Conservation (phyloP, 2,888 invertebrate genomes). For the Pseudococcus jackbeardsleyi region DNA sequence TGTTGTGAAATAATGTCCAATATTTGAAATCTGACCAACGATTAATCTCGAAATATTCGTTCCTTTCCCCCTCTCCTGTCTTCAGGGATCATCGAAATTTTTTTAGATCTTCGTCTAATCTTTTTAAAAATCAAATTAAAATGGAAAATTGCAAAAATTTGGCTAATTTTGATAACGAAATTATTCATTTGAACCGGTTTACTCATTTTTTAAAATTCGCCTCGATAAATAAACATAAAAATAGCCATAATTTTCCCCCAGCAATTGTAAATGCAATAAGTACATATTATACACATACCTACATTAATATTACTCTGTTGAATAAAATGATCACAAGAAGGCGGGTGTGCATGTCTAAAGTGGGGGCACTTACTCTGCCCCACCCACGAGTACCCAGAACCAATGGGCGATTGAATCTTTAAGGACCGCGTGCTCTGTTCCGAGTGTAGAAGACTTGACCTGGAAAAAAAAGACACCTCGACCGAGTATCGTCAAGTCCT, state of each 20-base stretch:
- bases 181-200: too few relatives aligned
- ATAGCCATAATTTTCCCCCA: too few relatives aligned
- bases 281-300: not conserved
- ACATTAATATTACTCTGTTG: not conserved
- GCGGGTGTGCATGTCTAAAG: constrained; percentile 38
- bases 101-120: too few relatives aligned
- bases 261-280: not conserved
- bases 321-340: constrained; percentile 20
- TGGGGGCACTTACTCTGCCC: constrained; percentile 55
- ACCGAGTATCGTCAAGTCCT: constrained; percentile 33
- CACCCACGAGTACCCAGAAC: constrained; percentile 41
- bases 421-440: constrained; percentile 45
- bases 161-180: too few relatives aligned
- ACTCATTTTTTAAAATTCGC: too few relatives aligned
- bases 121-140: too few relatives aligned
- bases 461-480: constrained; percentile 47
- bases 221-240: too few relatives aligned
- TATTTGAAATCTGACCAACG: too few relatives aligned
- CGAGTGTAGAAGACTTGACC: not conserved
- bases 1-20: not conserved
- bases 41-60: too few relatives aligned
- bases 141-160: too few relatives aligned
- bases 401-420: constrained; percentile 49
- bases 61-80: too few relatives aligned
- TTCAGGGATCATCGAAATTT: too few relatives aligned